Percentiles rank a stretch among this genome's conserved stretches.
Conservation (phyloP, 2,113 vertebrate genomes). For the Grantiella picta region DNA sequence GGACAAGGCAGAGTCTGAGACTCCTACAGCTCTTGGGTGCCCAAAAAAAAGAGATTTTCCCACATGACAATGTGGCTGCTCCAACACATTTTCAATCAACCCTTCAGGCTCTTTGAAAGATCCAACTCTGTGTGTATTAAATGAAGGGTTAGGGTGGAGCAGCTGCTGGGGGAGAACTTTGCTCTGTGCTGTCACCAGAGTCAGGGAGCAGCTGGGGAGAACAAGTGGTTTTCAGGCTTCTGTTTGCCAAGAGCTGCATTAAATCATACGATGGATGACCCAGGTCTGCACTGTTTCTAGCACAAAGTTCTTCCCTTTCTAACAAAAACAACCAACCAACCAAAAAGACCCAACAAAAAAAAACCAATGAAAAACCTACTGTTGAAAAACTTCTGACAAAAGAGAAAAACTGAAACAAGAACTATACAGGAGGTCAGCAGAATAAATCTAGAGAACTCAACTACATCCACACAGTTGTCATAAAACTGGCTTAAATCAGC, state of each 20-base stretch:
- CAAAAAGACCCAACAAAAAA: too few species aligned
- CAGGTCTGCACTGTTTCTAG: not conserved
- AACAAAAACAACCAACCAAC: not conserved
- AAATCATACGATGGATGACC: not conserved
- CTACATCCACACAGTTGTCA: not conserved
- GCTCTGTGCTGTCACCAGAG: not conserved
- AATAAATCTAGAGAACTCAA: not conserved
- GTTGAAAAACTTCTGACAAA: not conserved
- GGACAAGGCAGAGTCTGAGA: not conserved
- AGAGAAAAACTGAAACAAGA: not conserved
- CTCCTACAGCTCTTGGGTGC: not conserved
- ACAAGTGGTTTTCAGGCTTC: not conserved
- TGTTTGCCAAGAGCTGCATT: not conserved
- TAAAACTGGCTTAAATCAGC: not conserved
- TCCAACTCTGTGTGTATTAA: not conserved
- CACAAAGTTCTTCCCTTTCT: not conserved
- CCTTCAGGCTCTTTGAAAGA: not conserved
- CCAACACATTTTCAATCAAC: not conserved
- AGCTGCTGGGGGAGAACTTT: not conserved
- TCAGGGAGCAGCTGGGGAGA: not conserved
- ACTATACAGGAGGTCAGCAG: not conserved
- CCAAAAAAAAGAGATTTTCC: not conserved
- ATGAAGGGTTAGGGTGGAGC: not conserved
- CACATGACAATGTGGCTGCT: rapidly evolving
- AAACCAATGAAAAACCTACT: not conserved